Base-by-base conservation (phyloP, 2,888 invertebrate species). In the Laothoe populi region DNA sequence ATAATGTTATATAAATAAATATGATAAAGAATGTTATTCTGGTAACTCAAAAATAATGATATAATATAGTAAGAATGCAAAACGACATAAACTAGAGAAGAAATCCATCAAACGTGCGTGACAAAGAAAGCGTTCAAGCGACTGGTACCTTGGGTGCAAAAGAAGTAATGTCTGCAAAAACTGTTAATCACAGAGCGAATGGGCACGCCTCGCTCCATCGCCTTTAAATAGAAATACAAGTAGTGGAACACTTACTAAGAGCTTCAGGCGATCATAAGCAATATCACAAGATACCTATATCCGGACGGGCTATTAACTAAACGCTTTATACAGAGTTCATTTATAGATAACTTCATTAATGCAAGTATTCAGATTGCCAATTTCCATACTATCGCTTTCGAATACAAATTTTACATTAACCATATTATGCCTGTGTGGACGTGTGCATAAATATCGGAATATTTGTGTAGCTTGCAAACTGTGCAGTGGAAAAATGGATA, bases 191-290 rank as follows among this genome's bases (percentile, higher is more conserved):
- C 75, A 77, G 77, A 76, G 65, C 69, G 69, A 71, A 70, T 66
- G 72, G 72, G 70, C 68, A 71, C 72, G 82, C 71, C 74, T 72
- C 83, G 87, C 74, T 85, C 78, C 81, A 81, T 65, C 80, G 81
- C 75, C 73, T 86, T 79, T 72, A 88, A 88, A 87, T 87, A 88
- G 85, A 84, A 84, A 83, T 77, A 79, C 75, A 75, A 80, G 79
- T 77, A 76, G 66, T 75, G 73, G 74, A 75, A 74, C 75, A 70
- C 73, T 78, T 72, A 73, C 70, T 73, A 71, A 13, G 78, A 75
- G 80, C 78, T 82, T 76, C 68, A 72, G 77, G 76, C 78, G 83
- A 83, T 83, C 80, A 83, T 84, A 84, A 87, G 86, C 73, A 75
- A 77, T 74, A 70, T 66, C 72, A 69, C 70, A 71, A 74, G 70